These are phyloP conservation scores for Athene noctua DNA, from an alignment of 2,113 vertebrate genomes.

Conservation along the genomic window DNA sequence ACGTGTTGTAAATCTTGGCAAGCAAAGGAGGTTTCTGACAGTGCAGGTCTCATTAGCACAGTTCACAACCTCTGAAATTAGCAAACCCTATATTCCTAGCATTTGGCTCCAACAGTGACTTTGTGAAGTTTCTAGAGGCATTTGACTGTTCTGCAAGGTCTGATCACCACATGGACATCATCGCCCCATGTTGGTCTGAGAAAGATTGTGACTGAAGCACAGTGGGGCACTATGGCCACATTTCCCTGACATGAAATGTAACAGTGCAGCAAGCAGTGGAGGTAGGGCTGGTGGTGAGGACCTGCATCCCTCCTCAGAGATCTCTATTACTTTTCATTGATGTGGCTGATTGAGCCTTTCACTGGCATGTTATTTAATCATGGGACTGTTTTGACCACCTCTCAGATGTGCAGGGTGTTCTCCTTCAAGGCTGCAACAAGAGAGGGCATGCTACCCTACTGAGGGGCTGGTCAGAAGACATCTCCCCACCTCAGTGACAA, in stretches of 20 bases:
- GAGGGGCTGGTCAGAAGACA: neutral
- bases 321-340: neutral
- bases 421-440: neutral
- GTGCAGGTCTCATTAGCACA: neutral
- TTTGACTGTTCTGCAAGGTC: neutral
- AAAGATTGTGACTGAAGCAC: neutral
- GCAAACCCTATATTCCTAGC: neutral
- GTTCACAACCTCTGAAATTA: neutral
- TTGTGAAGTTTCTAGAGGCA: neutral
- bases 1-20: neutral
- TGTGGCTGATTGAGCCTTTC: neutral
- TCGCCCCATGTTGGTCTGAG: neutral
- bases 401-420: neutral
- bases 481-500: neutral
- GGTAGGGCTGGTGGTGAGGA: neutral
- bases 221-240: neutral
- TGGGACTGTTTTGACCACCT: neutral
- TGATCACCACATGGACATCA: neutral
- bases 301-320: neutral
- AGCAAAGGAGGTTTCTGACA: neutral
- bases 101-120: neutral
- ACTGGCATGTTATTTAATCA: neutral
- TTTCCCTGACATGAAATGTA: neutral
- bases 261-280: neutral
- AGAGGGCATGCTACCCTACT: neutral